These are phyloP conservation scores for Thyatira batis DNA, from an alignment of 2,888 invertebrate species.

Conservation along the genomic window DNA sequence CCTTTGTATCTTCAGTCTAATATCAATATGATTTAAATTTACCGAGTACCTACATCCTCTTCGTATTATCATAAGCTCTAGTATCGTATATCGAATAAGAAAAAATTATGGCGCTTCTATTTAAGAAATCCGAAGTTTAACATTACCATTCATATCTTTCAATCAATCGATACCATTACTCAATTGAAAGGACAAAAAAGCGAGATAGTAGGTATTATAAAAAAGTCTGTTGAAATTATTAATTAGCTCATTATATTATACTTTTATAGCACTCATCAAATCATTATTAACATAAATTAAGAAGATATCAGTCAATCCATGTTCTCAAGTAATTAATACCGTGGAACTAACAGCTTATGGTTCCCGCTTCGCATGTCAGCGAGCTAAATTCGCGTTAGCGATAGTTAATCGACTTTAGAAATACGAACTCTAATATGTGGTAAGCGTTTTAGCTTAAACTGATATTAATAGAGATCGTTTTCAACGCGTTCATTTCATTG, in stretches of 20 bases:
- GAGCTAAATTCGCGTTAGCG: constrained; percentile 49
- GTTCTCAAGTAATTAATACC: not conserved
- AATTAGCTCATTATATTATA: no score
- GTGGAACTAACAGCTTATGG: not conserved
- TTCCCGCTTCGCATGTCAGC: constrained; percentile 34
- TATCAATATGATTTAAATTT: not conserved
- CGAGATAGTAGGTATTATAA: no score
- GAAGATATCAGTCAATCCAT: no score
- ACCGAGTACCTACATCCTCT: not conserved
- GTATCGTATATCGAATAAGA: not conserved
- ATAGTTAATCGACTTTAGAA: constrained; percentile 50
- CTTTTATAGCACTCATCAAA: no score
- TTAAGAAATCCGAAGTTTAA: no score
- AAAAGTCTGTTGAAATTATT: no score
- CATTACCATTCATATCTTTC: no score
- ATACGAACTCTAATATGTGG: constrained; percentile 36
- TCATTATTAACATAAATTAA: no score
- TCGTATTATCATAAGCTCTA: not conserved
- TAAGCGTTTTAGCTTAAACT: constrained; percentile 40
- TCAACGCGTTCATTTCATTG: not conserved
- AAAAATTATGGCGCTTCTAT: no score
- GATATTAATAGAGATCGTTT: constrained; percentile 35
- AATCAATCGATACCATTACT: no score
- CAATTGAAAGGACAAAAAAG: no score
- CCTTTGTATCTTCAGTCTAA: not conserved